Percentiles rank a stretch among this genome's conserved stretches.
Conservation (phyloP, 2,797 vertebrate species). For the Chaunax sp. region DNA sequence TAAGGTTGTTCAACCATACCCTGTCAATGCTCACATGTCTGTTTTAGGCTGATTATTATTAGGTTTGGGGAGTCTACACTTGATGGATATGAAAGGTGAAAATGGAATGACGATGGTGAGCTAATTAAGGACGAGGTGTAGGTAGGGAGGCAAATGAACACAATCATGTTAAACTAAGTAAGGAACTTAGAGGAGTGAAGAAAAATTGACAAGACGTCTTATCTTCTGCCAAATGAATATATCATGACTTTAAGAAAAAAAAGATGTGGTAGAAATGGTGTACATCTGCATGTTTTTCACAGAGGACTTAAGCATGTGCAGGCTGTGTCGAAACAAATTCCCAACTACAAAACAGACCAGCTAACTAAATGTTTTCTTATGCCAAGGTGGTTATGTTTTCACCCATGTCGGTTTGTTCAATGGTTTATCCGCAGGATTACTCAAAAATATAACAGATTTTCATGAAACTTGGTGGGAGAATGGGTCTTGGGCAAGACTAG, state of each 20-base stretch:
- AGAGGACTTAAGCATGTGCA: neutral
- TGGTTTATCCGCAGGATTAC: no score
- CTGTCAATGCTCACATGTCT: neutral
- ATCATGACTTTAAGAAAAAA: neutral
- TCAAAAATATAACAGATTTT: no score
- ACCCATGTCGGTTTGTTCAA: no score
- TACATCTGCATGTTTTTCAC: neutral
- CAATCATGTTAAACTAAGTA: neutral
- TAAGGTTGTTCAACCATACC: neutral
- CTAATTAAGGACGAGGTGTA: constrained; percentile 13
- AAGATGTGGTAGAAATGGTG: neutral
- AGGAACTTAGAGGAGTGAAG: neutral
- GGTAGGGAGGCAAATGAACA: neutral
- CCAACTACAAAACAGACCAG: no score
- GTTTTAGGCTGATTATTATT: no score
- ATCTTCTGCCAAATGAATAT: neutral
- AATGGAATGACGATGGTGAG: neutral
- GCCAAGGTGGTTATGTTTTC: no score
- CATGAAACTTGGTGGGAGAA: no score
- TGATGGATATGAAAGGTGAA: no score
- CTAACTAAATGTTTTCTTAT: no score
- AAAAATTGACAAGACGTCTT: neutral
- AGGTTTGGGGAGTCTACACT: neutral
- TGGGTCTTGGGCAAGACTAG: no score
- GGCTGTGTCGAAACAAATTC: neutral